Base-by-base conservation (phyloP, 2,797 vertebrate genomes). In the Tenualosa thibaudeaui region DNA sequence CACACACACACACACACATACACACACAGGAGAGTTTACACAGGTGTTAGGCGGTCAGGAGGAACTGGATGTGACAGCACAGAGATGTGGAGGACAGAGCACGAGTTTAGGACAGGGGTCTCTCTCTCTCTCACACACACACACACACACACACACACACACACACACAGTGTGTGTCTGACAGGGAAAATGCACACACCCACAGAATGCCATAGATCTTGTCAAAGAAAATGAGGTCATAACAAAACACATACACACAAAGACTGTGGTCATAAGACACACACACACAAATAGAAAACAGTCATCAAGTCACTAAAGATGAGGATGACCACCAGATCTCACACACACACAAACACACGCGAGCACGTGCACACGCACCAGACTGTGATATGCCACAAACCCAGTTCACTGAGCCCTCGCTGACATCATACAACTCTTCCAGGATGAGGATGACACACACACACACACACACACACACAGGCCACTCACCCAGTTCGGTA, bases 401-500 rank as follows among this genome's bases (percentile, higher is more conserved):
- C 46, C 15, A 15, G 54, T 5, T 31, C 31, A 0, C 31, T 31
- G 31, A 31, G 31, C 31, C 31, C 31, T 31, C 31, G 54, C 2
- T 5, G 3, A 15, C 54, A 19, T 15, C 54, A 22, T 17, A 19
- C 3, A 17, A 3, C 54, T 56, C 17, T 1, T 19, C 54, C 53
- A 54, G 54, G 15, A 56, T 56, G 17, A 56, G 54, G 54, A 19
- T 56, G 54, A 56, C 54, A 46, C 46, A 46, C 54, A 56, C 54
- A 56, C 54, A 56, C 54, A 19, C 54, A 19, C 54, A 56, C 54
- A 60, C 58, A 60, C 56, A 58, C 56, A 58, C 56, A 58, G 5
- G 22, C 58, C 58, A 60, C 68, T 17, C 56, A 99, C 98, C 98
- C 10, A 99, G 96, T 92, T 99, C 96, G 1, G 98, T 99, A 84